Evolutionary conservation across 2,797 vertebrate genomes (phyloP).

Genomic region (Kryptolebias ocellatus): DNA sequence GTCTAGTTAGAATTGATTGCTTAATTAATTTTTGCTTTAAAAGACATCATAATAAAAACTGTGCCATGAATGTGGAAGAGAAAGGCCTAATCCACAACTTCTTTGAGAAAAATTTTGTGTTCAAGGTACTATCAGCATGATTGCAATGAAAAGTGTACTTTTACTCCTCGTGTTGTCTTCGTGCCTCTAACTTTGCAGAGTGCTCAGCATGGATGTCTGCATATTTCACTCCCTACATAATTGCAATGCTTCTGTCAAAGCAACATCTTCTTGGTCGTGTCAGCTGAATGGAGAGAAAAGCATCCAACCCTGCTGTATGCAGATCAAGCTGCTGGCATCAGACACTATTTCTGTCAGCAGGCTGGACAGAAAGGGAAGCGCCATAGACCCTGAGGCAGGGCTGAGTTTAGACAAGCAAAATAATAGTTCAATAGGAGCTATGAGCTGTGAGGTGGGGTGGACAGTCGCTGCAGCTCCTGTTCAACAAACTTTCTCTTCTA

Average conservation of each 20-base stretch:
- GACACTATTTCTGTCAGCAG: constrained; percentile 18
- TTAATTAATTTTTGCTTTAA: too few species aligned
- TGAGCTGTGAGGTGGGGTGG: not conserved
- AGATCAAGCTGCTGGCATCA: not conserved
- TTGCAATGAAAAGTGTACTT: not conserved
- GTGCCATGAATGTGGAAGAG: not conserved
- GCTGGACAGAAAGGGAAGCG: constrained; percentile 19
- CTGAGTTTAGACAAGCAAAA: constrained; percentile 7
- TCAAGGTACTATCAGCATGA: not conserved
- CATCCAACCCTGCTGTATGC: not conserved
- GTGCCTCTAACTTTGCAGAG: not conserved
- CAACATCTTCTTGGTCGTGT: not conserved
- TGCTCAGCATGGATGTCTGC: not conserved
- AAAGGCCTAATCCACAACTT: not conserved
- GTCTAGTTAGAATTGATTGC: too few species aligned
- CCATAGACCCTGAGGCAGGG: not conserved
- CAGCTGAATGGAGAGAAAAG: not conserved
- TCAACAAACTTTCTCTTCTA: not conserved
- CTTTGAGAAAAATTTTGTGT: too few species aligned
- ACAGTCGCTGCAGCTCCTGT: not conserved
- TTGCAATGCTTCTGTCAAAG: not conserved
- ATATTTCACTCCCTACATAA: not conserved
- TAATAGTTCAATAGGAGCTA: constrained; percentile 4
- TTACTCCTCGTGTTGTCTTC: not conserved
- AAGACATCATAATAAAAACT: too few species aligned